Evolutionary conservation across 2,113 vertebrate species (phyloP).

Genomic region (Atractosteus spatula): DNA sequence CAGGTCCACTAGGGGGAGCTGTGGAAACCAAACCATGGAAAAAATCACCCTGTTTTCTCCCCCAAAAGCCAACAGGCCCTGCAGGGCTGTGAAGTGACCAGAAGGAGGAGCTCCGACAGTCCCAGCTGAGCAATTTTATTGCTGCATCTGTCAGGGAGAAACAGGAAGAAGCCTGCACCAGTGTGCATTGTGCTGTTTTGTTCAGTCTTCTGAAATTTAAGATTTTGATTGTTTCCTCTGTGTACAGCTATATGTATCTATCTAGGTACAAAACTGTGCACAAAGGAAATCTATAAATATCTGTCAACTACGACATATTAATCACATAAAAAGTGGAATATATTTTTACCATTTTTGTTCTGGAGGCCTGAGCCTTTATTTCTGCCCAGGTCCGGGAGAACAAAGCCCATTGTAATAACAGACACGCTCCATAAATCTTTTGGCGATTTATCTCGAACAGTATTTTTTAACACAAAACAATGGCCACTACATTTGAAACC

Average conservation of each 20-base stretch:
- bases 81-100: not conserved
- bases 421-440: not conserved
- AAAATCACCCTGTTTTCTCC: not conserved
- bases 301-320: no score
- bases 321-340: not conserved
- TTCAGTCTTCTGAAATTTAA: no score
- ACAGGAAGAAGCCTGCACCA: no score
- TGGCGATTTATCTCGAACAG: not conserved
- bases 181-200: no score
- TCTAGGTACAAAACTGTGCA: no score
- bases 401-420: not conserved
- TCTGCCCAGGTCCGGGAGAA: not conserved
- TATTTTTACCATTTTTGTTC: slow-evolving; percentile 1
- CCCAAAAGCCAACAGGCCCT: not conserved
- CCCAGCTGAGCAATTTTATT: not conserved
- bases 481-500: not conserved
- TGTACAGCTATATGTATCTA: no score
- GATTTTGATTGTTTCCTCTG: no score
- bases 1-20: no score
- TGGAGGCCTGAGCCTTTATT: not conserved
- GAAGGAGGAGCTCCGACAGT: slow-evolving; percentile 2
- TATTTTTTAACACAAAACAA: not conserved
- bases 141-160: not conserved
- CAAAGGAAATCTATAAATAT: no score
- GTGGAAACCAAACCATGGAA: no score